A percentile compares a stretch with the other conserved stretches of the same genome.
Evolutionary conservation across 2,797 vertebrate genomes (phyloP).

Genomic region (Anolis apletophallus): DNA sequence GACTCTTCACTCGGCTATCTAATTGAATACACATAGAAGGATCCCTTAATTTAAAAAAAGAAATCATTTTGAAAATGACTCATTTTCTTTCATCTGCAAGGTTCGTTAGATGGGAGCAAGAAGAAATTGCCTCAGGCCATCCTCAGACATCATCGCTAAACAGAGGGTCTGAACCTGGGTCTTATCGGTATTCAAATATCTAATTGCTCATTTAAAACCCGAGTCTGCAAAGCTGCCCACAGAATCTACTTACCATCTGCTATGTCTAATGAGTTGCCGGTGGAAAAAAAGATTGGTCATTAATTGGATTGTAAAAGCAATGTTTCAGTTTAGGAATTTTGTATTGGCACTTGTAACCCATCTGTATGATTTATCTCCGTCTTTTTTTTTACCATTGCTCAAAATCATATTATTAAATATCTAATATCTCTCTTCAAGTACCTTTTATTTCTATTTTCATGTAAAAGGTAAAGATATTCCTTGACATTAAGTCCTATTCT

Average conservation of each 20-base stretch:
- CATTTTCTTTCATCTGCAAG: slow-evolving; percentile 2
- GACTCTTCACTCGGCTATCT: not conserved
- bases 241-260: slow-evolving; percentile 48
- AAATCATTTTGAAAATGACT: not conserved
- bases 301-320: slow-evolving; percentile 46
- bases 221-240: slow-evolving; percentile 32
- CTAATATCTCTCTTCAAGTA: slow-evolving; percentile 41
- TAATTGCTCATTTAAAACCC: slow-evolving; percentile 49
- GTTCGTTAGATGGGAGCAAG: not conserved
- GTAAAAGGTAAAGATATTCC: not conserved
- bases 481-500: no score
- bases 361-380: slow-evolving; percentile 32
- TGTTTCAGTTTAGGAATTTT: slow-evolving; percentile 44
- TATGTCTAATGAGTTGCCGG: slow-evolving; percentile 44
- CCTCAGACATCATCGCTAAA: not conserved
- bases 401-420: slow-evolving; percentile 21
- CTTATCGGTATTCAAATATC: slow-evolving; percentile 4
- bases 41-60: not conserved
- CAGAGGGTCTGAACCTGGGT: not conserved
- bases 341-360: slow-evolving; percentile 19
- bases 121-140: not conserved
- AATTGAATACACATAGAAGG: not conserved
- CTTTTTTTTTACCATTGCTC: slow-evolving; percentile 53
- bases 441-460: slow-evolving; percentile 28
- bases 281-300: slow-evolving; percentile 53